Base-by-base conservation (phyloP, 2,797 vertebrate genomes). In the Phoxinus dragarum region DNA sequence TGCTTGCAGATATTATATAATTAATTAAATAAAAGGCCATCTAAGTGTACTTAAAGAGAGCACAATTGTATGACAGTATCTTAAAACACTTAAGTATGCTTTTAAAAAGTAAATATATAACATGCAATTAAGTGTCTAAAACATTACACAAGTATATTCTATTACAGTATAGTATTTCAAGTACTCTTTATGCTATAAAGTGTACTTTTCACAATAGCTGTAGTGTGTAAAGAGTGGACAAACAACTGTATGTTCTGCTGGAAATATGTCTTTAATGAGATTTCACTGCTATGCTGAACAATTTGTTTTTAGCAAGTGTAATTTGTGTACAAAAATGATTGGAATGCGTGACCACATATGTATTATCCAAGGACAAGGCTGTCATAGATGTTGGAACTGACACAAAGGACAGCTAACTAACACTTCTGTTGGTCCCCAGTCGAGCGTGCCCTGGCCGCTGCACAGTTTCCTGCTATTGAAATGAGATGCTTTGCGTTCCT, bases 401-500 rank as follows among this genome's bases (percentile, higher is more conserved):
- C 71, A 27, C 81, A 67, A 78, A 75, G 77, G 61, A 42, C 52
- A 27, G 52, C 40, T 42, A 49, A 27, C 31, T 34, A 49, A 27
- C 31, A 5, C 34, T 78, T 47, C 54, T 27, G 64, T 86, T 88
- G 73, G 44, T 73, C 87, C 91, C 85, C 91, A 88, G 86, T 40
- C 17, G 3, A n/a, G 21, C 21, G 59, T 72, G 92, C 91, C 92
- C 17, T 66, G 64, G 64, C 64, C 27, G 92, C 91, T 87, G 81
- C 69, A 89, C 92, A 75, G 91, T 90, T 95, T 95, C 94, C 95
- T 94, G 93, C 91, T 85, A 95, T 95, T 95, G 95, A 59, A 75
- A 75, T 95, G 87, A 91, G 91, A 89, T 90, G 85, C 90, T 88
- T 89, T 91, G 92, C 91, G 89, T 91, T 92, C 90, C 86, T 91